Evolutionary conservation across 2,797 vertebrate species (phyloP).

Genomic region (Syncerus caffer): DNA sequence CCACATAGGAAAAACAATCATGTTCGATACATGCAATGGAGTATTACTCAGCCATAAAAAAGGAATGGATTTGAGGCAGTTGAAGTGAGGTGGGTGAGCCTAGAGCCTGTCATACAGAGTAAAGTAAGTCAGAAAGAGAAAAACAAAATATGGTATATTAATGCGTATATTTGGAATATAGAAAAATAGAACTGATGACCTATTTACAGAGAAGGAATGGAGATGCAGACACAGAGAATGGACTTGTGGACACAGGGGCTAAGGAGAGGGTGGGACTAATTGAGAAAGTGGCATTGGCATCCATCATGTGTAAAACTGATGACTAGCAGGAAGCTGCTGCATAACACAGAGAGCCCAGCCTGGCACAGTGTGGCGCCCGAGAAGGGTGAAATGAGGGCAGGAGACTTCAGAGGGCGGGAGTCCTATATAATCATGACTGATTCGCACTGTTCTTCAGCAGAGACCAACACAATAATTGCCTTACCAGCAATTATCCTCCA

Average conservation of each 20-base stretch:
- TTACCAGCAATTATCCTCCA: not conserved
- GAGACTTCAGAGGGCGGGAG: not conserved
- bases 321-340: accelerated
- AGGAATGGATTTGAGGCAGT: not conserved
- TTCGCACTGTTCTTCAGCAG: accelerated
- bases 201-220: not conserved
- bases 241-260: not conserved
- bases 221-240: not conserved
- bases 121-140: not conserved
- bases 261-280: not conserved
- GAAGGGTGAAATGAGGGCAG: not conserved
- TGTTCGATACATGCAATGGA: not conserved
- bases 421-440: accelerated
- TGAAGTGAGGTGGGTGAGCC: not conserved
- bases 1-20: not conserved
- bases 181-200: not conserved
- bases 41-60: not conserved
- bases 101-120: not conserved
- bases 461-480: not conserved
- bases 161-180: not conserved
- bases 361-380: accelerated
- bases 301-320: not conserved
- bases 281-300: not conserved
- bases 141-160: not conserved
- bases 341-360: not conserved